phyloP scores from a whole-genome alignment of 1,140 invertebrate genomes.

The Zaprionus taronus region DNA sequence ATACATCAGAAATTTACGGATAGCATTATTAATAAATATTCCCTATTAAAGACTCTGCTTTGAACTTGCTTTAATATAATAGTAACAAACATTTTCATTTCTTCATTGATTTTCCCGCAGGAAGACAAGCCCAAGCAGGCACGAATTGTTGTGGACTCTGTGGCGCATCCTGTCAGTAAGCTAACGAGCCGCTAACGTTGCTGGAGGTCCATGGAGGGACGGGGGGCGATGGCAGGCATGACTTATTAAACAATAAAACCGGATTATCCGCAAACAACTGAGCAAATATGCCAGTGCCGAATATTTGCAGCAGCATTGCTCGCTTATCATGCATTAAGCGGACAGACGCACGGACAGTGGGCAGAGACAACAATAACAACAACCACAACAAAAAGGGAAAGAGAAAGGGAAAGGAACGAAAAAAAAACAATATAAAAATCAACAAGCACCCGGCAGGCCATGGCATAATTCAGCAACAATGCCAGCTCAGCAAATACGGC shows the following conservation, averaged over 20 bases:
- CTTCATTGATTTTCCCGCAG: constrained; percentile 51
- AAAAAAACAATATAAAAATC: constrained; percentile 78
- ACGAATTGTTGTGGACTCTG: constrained; percentile 5
- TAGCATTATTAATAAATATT: no score
- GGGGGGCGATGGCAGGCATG: constrained; percentile 53
- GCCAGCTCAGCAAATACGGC: constrained; percentile 78
- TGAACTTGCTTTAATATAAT: constrained; percentile 9
- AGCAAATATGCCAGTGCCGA: constrained; percentile 70
- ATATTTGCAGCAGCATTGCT: constrained; percentile 59
- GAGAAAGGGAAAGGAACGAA: constrained; percentile 8
- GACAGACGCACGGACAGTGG: constrained; percentile 9
- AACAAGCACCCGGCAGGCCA: constrained; percentile 69
- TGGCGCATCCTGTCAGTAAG: constrained; percentile 54
- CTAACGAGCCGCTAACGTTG: constrained; percentile 53
- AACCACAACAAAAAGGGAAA: neutral
- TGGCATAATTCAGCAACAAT: constrained; percentile 81
- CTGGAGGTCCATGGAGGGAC: constrained; percentile 29
- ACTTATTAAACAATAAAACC: constrained; percentile 83
- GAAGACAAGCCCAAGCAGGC: neutral
- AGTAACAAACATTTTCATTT: constrained; percentile 7
- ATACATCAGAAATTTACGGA: fast-evolving
- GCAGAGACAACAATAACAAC: constrained; percentile 33
- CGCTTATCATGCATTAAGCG: constrained; percentile 58
- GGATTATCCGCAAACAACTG: constrained; percentile 83
- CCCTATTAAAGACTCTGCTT: constrained; percentile 17